phyloP scores from a whole-genome alignment of 2,797 vertebrate genomes.

The Glossophaga mutica region DNA sequence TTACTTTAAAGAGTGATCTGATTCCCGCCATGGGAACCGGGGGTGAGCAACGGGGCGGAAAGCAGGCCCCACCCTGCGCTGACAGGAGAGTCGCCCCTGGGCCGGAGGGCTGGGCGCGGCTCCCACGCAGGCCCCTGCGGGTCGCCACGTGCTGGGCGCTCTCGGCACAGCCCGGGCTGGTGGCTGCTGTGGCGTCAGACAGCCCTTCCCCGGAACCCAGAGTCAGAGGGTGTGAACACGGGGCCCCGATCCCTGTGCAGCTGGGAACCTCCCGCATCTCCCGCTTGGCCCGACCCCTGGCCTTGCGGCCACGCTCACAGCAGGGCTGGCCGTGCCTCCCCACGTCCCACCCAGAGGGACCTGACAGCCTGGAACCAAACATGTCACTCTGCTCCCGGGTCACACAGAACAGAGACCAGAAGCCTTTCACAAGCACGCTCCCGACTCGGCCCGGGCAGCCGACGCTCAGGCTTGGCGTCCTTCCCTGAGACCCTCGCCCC shows the following conservation, averaged over 20 bases:
- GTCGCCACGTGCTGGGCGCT: too few species aligned
- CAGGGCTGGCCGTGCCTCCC: too few species aligned
- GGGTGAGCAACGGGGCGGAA: background rate
- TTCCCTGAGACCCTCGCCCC: background rate
- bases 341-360: accelerated
- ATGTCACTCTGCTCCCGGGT: background rate
- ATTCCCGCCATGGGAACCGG: background rate
- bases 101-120: too few species aligned
- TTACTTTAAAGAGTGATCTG: background rate
- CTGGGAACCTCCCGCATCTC: accelerated
- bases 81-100: too few species aligned
- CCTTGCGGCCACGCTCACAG: accelerated
- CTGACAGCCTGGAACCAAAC: accelerated
- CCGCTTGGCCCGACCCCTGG: accelerated
- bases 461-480: background rate
- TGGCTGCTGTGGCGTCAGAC: too few species aligned
- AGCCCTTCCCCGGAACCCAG: background rate
- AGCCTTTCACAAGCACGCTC: too few species aligned
- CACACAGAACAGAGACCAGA: too few species aligned
- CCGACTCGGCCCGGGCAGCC: background rate
- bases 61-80: background rate
- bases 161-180: background rate
- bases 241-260: background rate
- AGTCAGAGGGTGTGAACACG: accelerated
- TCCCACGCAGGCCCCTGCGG: background rate